Evolutionary conservation across 2,113 vertebrate species (phyloP), one percentile per base, ranked within the genome.

Genomic region (Hydrochoerus hydrochaeris): DNA sequence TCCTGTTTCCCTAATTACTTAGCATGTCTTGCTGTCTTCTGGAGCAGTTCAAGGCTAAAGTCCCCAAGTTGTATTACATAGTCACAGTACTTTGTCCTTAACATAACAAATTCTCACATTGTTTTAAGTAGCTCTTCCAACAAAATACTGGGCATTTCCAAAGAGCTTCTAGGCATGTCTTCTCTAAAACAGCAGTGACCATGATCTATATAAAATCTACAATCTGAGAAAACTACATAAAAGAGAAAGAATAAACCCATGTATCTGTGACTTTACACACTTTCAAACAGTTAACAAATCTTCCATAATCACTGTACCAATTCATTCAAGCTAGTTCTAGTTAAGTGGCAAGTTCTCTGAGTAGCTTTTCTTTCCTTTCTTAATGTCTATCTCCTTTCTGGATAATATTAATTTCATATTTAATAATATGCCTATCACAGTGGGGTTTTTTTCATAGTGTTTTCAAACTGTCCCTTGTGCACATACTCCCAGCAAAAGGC

Each of bases 401-500:
- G 22, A 46, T 83, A 81, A 38, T 71, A 87, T 26, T 85, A 41
- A 80, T 80, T 87, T 94, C 35, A 84, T 30, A 86, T 7, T 77
- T 63, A 87, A 52, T 73, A 77, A 75, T 44, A 44, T 41, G 44
- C 41, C 38, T 32, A 67, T 22, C 28, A 84, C 22, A 12, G 38
- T 73, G 38, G 46, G 49, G 49, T 52, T 41, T 41, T 73, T 73
- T 41, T 41, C 9, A 9, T 46, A 49, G 24, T 85, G 41, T 82
- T 84, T 87, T 87, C 62, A 46, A 77, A n/a, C 62, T 65, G 22
- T 86, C 14, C 11, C 12, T 89, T 20, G 38, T 78, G 16, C 11
- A 93, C 28, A 58, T 78, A 60, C 65, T 94, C 22, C 19, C 9
- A 93, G 78, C 57, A 96, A 91, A 86, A 83, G 63, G 32, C 41